These are phyloP conservation scores for Colossoma macropomum DNA, from an alignment of 2,113 vertebrate genomes.

Conservation along the genomic window DNA sequence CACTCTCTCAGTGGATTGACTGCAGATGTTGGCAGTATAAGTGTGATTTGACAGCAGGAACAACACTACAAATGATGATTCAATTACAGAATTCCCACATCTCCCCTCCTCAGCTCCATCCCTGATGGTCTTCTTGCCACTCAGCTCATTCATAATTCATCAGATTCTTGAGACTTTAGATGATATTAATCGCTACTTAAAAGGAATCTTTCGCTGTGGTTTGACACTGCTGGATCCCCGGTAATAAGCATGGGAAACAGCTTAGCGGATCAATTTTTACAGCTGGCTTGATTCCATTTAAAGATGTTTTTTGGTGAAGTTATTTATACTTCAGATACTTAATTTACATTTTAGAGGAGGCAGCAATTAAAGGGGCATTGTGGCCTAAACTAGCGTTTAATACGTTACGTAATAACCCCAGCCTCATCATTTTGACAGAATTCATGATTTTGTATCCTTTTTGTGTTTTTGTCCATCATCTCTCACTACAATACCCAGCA, in stretches of 20 bases:
- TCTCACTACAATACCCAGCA: too few relatives aligned
- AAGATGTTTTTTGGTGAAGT: neutral
- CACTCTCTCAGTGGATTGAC: neutral
- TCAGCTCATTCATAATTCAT: constrained; percentile 46
- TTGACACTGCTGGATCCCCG: constrained; percentile 12
- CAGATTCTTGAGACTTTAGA: constrained; percentile 5
- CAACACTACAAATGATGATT: constrained; percentile 41
- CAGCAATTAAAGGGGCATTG: neutral
- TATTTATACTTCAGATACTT: neutral
- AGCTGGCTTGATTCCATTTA: neutral
- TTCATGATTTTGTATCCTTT: too few relatives aligned
- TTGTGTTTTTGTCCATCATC: too few relatives aligned
- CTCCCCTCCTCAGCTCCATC: constrained; percentile 33
- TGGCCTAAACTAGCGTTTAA: too few relatives aligned
- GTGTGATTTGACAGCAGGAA: constrained; percentile 28
- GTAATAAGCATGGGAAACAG: neutral
- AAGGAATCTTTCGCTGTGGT: constrained; percentile 30
- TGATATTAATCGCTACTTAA: constrained; percentile 46
- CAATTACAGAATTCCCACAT: constrained; percentile 23
- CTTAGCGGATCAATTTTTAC: neutral
- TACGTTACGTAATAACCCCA: too few relatives aligned
- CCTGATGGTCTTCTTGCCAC: constrained; percentile 30
- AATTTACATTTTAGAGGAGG: neutral
- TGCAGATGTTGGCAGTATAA: neutral
- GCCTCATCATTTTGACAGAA: too few relatives aligned